Conservation (phyloP, 1,140 invertebrate species). For the Parasteatoda tepidariorum region DNA sequence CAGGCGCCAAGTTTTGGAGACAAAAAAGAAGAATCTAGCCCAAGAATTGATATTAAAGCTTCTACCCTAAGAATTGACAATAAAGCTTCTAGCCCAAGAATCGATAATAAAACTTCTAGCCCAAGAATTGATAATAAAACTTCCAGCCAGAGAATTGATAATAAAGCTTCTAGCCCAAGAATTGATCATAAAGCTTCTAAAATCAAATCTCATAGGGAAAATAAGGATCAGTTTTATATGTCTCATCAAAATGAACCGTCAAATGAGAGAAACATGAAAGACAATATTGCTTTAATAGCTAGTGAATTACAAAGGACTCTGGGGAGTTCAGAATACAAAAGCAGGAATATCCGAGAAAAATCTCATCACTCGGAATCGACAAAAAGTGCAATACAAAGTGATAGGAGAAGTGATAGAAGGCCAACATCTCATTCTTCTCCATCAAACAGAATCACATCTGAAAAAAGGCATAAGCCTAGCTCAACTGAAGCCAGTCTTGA, state of each 20-base stretch:
- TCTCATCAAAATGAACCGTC: constrained; percentile 3
- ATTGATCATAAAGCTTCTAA: too few relatives aligned
- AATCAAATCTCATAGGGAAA: too few relatives aligned
- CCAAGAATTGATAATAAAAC: neutral
- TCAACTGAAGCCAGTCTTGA: constrained; percentile 52
- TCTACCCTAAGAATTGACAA: neutral
- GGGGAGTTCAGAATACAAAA: neutral
- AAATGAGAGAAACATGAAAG: constrained; percentile 18
- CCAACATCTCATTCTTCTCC: neutral
- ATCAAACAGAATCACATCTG: neutral
- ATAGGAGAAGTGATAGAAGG: constrained; percentile 36
- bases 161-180: neutral
- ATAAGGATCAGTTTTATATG: too few relatives aligned
- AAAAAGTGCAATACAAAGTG: constrained; percentile 31
- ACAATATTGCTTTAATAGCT: constrained; percentile 4
- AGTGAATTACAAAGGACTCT: constrained; percentile 21
- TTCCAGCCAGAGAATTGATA: too few relatives aligned
- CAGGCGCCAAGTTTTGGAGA: constrained; percentile 6
- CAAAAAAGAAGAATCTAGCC: constrained; percentile 32
- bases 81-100: constrained; percentile 40
- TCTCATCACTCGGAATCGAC: neutral
- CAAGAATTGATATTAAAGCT: constrained; percentile 12
- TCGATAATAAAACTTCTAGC: neutral
- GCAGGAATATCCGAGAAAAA: neutral
- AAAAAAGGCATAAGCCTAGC: neutral